A percentile compares a stretch with the other conserved stretches of the same genome.
phyloP scores from a whole-genome alignment of 1,140 invertebrate genomes.

The Anagrus nilaparvatae region DNA sequence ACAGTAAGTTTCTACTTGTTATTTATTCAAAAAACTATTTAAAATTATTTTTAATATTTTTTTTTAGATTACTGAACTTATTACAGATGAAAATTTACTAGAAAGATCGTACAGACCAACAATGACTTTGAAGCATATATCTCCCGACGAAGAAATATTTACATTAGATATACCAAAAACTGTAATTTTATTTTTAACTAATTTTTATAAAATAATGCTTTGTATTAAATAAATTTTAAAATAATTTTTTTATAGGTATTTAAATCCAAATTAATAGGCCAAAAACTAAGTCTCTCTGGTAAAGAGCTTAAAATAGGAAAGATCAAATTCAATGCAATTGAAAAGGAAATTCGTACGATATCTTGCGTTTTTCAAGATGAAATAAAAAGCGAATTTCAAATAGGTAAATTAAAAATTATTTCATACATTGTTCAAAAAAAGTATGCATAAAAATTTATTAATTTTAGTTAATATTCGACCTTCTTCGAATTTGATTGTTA shows the following conservation, averaged over 20 bases:
- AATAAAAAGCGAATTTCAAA: too few relatives aligned
- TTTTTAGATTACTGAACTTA: conserved; percentile 10
- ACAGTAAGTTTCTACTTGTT: conserved; percentile 6
- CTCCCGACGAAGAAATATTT: conserved; percentile 13
- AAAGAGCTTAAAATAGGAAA: not conserved
- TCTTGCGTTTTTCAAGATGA: conserved; percentile 5
- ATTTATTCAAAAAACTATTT: not conserved
- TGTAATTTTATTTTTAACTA: too few relatives aligned
- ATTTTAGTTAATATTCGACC: conserved; percentile 2
- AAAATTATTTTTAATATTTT: not conserved
- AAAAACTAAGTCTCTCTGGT: conserved; percentile 7
- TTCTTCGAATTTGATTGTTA: not conserved
- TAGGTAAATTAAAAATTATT: too few relatives aligned
- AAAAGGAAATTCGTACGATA: not conserved
- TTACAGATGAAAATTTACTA: conserved; percentile 7
- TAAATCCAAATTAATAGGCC: conserved; percentile 5
- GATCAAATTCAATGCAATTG: not conserved
- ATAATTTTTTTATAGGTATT: conserved; percentile 4
- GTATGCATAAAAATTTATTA: conserved; percentile 6
- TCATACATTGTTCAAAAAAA: not conserved
- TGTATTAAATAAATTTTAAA: not conserved
- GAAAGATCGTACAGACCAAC: not conserved
- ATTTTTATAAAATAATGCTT: not conserved
- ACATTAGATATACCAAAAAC: conserved; percentile 11
- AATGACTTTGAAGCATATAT: conserved; percentile 3